Conservation (phyloP, 2,113 vertebrate species). For the Procavia capensis region DNA sequence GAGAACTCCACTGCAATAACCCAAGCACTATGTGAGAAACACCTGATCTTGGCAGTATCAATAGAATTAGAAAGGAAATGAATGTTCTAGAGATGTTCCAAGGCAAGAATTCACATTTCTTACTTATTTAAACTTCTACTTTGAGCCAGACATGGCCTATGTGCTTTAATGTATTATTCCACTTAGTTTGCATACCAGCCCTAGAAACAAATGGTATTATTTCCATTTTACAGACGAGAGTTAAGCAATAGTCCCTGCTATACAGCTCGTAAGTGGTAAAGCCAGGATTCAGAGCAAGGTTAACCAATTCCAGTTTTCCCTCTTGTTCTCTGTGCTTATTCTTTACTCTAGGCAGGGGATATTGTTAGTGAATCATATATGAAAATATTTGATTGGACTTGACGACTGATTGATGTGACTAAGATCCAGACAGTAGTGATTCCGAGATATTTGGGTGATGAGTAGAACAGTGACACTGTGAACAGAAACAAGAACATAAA, state of each 20-base stretch:
- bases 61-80: slow-evolving; percentile 18
- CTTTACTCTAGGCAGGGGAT: background rate
- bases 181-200: background rate
- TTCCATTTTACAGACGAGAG: slow-evolving; percentile 45
- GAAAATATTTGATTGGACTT: background rate
- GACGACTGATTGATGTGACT: background rate
- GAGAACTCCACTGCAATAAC: background rate
- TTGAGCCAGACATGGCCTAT: background rate
- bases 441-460: background rate
- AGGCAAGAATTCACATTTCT: background rate
- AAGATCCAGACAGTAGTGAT: background rate
- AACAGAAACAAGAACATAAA: slow-evolving; percentile 9
- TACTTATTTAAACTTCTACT: slow-evolving; percentile 33
- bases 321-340: background rate
- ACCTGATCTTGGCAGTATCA: background rate
- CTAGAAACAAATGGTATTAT: background rate
- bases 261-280: slow-evolving; percentile 16
- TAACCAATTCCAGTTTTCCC: background rate
- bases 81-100: background rate
- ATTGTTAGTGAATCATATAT: background rate
- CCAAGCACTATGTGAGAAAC: background rate
- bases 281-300: background rate
- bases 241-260: slow-evolving; percentile 12
- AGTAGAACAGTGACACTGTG: background rate
- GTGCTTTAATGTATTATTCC: slow-evolving; percentile 14